Evolutionary conservation across 2,888 invertebrate genomes (phyloP).

Genomic region (Nomada fabriciana): DNA sequence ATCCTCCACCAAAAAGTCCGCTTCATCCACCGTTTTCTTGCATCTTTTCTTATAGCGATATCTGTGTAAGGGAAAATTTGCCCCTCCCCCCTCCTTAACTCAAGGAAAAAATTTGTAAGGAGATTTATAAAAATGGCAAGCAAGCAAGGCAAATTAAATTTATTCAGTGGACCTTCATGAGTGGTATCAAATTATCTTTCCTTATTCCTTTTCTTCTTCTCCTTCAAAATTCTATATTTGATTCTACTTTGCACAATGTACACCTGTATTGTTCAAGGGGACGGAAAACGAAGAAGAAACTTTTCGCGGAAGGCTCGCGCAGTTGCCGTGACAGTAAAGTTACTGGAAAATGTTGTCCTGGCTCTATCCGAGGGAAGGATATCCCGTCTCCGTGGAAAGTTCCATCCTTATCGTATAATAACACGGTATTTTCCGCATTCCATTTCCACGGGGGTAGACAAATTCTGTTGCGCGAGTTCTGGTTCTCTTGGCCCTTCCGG

Average conservation of each 20-base stretch:
- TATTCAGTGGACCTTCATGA: too few relatives aligned
- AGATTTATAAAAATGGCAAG: background rate
- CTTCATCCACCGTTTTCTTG: conserved; percentile 7
- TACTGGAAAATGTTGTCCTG: conserved; percentile 4
- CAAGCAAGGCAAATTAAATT: background rate
- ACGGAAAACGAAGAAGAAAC: conserved; percentile 7
- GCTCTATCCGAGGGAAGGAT: conserved; percentile 12
- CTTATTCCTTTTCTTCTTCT: background rate
- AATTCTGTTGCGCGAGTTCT: conserved; percentile 10
- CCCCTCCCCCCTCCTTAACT: background rate
- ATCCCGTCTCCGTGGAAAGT: conserved; percentile 27
- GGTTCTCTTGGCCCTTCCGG: background rate
- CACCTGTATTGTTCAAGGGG: background rate
- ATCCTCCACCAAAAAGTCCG: conserved; percentile 25
- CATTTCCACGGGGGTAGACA: conserved; percentile 30
- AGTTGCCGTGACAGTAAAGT: background rate
- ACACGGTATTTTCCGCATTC: conserved; percentile 38
- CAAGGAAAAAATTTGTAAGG: background rate
- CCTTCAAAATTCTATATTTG: background rate
- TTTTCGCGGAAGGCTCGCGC: conserved; percentile 4
- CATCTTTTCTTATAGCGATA: background rate
- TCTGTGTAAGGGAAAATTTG: background rate
- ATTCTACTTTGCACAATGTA: background rate
- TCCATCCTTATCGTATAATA: conserved; percentile 30
- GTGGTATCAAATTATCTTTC: too few relatives aligned